Conservation (phyloP, 1,140 invertebrate genomes). For the Drosophila equinoxialis region DNA sequence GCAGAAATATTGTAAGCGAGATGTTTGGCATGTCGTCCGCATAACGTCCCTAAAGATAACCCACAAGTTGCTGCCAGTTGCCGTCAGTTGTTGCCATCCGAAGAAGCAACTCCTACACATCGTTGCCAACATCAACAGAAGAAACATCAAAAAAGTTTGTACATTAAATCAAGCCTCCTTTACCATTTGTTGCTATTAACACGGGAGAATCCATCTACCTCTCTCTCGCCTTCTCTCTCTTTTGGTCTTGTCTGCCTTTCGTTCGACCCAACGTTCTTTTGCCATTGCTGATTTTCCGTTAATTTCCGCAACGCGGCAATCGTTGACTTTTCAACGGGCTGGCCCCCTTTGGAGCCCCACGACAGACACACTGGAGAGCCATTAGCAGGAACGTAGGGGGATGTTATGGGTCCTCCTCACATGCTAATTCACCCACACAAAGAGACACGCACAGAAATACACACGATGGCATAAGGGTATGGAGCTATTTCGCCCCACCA, state of each 20-base stretch:
- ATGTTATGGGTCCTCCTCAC: slow-evolving; percentile 45
- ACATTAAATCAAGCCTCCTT: slow-evolving; percentile 81
- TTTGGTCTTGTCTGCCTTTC: too few relatives aligned
- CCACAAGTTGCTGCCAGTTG: slow-evolving; percentile 22
- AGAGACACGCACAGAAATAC: slow-evolving; percentile 5
- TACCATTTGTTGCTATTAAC: slow-evolving; percentile 70
- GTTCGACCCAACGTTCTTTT: slow-evolving; percentile 23
- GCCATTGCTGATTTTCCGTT: slow-evolving; percentile 71
- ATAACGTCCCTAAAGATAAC: slow-evolving; percentile 1
- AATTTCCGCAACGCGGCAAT: slow-evolving; percentile 80
- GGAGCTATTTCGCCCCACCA: background rate
- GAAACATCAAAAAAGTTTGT: slow-evolving; percentile 77
- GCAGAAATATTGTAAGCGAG: slow-evolving; percentile 58
- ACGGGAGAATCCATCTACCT: background rate
- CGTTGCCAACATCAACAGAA: slow-evolving; percentile 44
- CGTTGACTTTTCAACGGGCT: slow-evolving; percentile 76
- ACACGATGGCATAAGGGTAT: slow-evolving; percentile 1
- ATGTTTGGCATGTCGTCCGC: background rate
- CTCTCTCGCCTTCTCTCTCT: background rate
- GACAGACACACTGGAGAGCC: slow-evolving; percentile 72
- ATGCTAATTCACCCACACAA: slow-evolving; percentile 66
- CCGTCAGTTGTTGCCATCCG: background rate
- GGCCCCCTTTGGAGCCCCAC: slow-evolving; percentile 23
- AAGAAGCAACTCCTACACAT: slow-evolving; percentile 10
- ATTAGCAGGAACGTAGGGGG: slow-evolving; percentile 61